Conservation (phyloP, 2,113 vertebrate species). For the Mohoua ochrocephala region DNA sequence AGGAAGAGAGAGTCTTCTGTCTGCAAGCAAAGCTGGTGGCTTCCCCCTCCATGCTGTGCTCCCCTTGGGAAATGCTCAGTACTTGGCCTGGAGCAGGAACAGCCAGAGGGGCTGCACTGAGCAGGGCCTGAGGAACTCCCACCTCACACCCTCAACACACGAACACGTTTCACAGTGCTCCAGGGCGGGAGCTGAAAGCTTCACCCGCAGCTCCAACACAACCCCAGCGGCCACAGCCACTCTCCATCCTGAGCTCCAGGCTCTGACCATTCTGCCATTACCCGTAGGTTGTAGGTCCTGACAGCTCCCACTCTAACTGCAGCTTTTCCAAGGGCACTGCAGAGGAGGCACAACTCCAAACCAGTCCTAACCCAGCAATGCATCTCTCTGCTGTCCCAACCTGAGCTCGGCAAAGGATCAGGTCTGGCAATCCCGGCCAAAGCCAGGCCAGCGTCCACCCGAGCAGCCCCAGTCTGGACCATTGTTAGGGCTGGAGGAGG, state of each 20-base stretch:
- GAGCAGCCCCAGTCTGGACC: not conserved
- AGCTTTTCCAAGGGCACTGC: too few species aligned
- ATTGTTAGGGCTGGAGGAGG: not conserved
- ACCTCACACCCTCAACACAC: accelerated
- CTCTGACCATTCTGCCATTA: not conserved
- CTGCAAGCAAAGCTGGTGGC: not conserved
- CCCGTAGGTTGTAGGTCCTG: not conserved
- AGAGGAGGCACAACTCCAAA: not conserved
- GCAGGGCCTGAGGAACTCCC: not conserved
- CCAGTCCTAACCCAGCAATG: not conserved
- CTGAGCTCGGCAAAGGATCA: not conserved
- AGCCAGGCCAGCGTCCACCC: not conserved
- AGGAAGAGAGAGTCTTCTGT: not conserved
- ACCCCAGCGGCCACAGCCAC: accelerated
- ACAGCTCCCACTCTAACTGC: not conserved
- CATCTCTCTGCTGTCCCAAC: not conserved
- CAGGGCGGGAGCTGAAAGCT: accelerated
- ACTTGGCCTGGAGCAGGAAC: not conserved
- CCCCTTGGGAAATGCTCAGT: not conserved
- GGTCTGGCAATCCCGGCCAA: not conserved
- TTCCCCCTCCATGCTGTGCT: not conserved
- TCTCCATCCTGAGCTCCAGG: not conserved
- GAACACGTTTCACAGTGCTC: not conserved
- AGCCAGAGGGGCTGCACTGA: not conserved
- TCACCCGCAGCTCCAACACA: not conserved